phyloP scores from a whole-genome alignment of 2,113 vertebrate genomes.

The Erinaceus europaeus region DNA sequence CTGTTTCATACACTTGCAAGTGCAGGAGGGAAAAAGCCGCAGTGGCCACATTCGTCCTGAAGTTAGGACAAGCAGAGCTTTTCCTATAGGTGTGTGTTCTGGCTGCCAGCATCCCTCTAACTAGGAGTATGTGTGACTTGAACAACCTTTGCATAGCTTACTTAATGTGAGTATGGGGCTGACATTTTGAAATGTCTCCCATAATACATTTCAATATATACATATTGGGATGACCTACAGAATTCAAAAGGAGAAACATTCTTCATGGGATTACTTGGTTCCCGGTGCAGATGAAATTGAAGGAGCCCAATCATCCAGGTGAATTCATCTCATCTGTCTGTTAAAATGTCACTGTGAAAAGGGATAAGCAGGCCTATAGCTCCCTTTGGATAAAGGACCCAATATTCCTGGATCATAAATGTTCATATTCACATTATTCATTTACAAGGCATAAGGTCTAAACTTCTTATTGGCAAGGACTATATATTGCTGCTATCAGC shows the following conservation, averaged over 20 bases:
- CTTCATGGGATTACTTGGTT: neutral
- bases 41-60: neutral
- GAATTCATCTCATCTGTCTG: neutral
- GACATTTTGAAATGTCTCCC: neutral
- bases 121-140: neutral
- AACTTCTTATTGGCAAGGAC: neutral
- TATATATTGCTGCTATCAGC: neutral
- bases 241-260: neutral
- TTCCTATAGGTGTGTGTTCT: neutral
- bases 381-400: neutral
- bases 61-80: neutral
- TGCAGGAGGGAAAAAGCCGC: neutral
- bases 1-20: neutral
- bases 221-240: neutral
- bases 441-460: no score
- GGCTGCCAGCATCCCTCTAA: neutral
- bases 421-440: neutral
- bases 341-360: neutral
- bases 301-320: neutral
- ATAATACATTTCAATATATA: neutral
- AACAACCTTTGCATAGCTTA: neutral
- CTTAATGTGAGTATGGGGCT: neutral
- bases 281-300: conserved; percentile 11
- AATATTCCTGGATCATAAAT: neutral
- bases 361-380: neutral